Evolutionary conservation across 92 coral and sea anemone genomes (phyloP).

Genomic region (Parazoanthus atlanticus): DNA sequence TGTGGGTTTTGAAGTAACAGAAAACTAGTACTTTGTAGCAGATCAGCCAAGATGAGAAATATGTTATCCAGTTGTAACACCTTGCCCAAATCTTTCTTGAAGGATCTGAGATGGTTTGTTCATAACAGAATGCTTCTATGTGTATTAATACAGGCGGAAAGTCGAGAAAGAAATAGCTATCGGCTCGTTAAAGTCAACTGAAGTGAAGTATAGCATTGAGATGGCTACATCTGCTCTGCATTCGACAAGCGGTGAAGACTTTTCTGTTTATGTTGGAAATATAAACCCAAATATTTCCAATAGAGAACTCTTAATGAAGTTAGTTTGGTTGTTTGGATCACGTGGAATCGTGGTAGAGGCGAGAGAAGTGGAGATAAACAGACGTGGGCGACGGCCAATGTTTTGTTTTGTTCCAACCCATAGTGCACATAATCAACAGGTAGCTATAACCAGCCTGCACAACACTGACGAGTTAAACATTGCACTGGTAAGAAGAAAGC

Average conservation of each 20-base stretch:
- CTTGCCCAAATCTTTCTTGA: too few relatives aligned
- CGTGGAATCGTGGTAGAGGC: slow-evolving; percentile 32
- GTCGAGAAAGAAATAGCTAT: too few relatives aligned
- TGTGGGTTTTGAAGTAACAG: not conserved
- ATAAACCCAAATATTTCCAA: slow-evolving; percentile 43
- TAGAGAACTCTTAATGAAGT: slow-evolving; percentile 19
- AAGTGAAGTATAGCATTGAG: too few relatives aligned
- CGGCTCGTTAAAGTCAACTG: too few relatives aligned
- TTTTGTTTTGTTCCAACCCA: slow-evolving; percentile 19
- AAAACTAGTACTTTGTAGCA: not conserved
- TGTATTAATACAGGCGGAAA: too few relatives aligned
- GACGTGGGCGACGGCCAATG: slow-evolving; percentile 27
- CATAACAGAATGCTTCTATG: too few relatives aligned
- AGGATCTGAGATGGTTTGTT: too few relatives aligned
- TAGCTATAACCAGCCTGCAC: not conserved
- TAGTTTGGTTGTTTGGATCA: slow-evolving; percentile 31
- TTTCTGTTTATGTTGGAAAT: slow-evolving; percentile 56
- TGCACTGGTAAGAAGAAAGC: not conserved
- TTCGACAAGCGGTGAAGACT: not conserved
- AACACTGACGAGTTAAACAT: slow-evolving; percentile 2
- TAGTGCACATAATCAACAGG: not conserved
- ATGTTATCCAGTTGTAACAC: not conserved
- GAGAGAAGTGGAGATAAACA: slow-evolving; percentile 19
- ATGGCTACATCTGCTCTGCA: not conserved
- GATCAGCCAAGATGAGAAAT: not conserved